A percentile compares a stretch with the other conserved stretches of the same genome.
Conservation (phyloP, 2,113 vertebrate genomes). For the Xiphophorus couchianus region DNA sequence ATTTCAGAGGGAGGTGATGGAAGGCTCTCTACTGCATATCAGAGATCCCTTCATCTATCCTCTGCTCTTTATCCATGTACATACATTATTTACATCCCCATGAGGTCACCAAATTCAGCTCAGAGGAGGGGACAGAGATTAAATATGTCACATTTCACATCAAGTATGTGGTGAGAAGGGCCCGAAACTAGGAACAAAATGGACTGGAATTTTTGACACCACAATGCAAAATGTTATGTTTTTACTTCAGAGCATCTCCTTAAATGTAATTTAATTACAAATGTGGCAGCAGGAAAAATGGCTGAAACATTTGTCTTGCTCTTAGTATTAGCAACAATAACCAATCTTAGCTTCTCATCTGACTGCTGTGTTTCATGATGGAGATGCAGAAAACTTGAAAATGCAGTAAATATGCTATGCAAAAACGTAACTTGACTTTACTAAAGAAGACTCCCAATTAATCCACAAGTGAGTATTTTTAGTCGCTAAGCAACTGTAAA, state of each 20-base stretch:
- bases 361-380: not conserved
- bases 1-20: slow-evolving; percentile 24
- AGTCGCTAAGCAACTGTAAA: not conserved
- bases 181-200: not conserved
- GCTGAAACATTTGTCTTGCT: not conserved
- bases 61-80: not conserved
- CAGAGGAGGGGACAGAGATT: not conserved
- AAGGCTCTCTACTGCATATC: not conserved
- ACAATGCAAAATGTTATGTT: not conserved
- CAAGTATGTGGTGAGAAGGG: not conserved
- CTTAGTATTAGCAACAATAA: not conserved
- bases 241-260: not conserved
- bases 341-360: not conserved
- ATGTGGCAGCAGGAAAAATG: not conserved
- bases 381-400: not conserved
- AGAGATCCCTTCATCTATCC: slow-evolving; percentile 10
- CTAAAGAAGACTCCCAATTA: not conserved
- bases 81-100: slow-evolving; percentile 14
- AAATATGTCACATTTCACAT: not conserved
- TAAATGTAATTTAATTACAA: not conserved
- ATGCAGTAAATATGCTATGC: too few relatives aligned
- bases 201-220: not conserved
- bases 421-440: not conserved
- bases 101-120: not conserved
- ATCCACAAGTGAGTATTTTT: too few relatives aligned